Conservation (phyloP, 2,113 vertebrate genomes). For the Parus major region DNA sequence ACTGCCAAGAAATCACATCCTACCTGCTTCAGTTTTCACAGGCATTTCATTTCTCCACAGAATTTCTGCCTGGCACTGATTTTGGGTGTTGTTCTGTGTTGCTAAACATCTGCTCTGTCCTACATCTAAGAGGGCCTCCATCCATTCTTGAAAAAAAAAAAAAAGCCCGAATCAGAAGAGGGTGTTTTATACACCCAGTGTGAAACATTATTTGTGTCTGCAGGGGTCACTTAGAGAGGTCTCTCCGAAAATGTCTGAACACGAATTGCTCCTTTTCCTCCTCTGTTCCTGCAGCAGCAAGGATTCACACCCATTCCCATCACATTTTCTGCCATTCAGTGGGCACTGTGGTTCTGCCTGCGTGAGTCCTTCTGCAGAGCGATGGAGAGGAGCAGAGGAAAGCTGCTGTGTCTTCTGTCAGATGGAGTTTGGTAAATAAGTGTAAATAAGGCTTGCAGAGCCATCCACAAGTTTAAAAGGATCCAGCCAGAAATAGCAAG, state of each 20-base stretch:
- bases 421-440: slow-evolving; percentile 53
- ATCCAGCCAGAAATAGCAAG: slow-evolving; percentile 43
- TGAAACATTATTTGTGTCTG: background rate
- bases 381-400: background rate
- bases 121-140: background rate
- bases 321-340: slow-evolving; percentile 45
- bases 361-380: background rate
- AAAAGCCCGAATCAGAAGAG: background rate
- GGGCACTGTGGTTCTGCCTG: background rate
- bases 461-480: slow-evolving; percentile 39
- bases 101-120: background rate
- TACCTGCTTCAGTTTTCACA: background rate
- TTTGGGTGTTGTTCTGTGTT: background rate
- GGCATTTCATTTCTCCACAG: background rate
- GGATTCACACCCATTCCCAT: slow-evolving; percentile 49
- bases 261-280: background rate
- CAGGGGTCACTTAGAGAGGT: background rate
- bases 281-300: background rate
- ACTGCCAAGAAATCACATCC: background rate
- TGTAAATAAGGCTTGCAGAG: slow-evolving; percentile 47
- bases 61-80: background rate
- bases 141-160: background rate
- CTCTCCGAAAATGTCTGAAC: background rate
- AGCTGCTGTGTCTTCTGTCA: slow-evolving; percentile 51
- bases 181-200: background rate